phyloP scores from a whole-genome alignment of 1,140 invertebrate genomes.

The Geopemphigus sp. region DNA sequence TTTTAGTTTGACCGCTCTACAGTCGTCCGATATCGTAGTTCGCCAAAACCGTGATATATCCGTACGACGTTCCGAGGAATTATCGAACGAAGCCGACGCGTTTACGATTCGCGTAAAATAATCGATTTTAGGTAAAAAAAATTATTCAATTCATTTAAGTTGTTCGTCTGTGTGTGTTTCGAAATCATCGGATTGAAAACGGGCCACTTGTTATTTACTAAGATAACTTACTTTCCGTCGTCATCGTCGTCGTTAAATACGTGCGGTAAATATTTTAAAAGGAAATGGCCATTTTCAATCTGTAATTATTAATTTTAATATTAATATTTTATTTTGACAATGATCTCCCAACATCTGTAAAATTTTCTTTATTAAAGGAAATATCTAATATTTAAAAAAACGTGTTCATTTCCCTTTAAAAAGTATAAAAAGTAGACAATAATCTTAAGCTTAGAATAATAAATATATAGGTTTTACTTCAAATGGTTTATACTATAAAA shows the following conservation, averaged over 20 bases:
- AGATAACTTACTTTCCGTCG: conserved; percentile 2
- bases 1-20: conserved; percentile 43
- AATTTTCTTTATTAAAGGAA: background rate
- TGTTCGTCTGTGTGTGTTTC: conserved; percentile 42
- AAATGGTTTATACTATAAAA: background rate
- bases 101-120: conserved; percentile 45
- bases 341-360: background rate
- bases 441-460: background rate
- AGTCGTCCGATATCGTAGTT: conserved; percentile 43
- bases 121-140: conserved; percentile 42
- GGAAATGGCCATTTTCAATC: conserved; percentile 9
- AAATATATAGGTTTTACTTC: too few species aligned
- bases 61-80: conserved; percentile 28
- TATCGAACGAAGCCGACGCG: conserved; percentile 39
- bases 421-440: background rate
- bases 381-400: background rate
- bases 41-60: conserved; percentile 33
- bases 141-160: conserved; percentile 41
- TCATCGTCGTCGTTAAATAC: conserved; percentile 6
- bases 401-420: background rate
- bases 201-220: background rate
- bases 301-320: background rate
- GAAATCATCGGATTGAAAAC: conserved; percentile 18
- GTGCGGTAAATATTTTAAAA: conserved; percentile 28
- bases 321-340: background rate